Percentiles rank a stretch among this genome's conserved stretches.
These are phyloP conservation scores for Chalcosyrphus nemorum DNA, from an alignment of 2,888 invertebrate genomes.

Conservation along the genomic window DNA sequence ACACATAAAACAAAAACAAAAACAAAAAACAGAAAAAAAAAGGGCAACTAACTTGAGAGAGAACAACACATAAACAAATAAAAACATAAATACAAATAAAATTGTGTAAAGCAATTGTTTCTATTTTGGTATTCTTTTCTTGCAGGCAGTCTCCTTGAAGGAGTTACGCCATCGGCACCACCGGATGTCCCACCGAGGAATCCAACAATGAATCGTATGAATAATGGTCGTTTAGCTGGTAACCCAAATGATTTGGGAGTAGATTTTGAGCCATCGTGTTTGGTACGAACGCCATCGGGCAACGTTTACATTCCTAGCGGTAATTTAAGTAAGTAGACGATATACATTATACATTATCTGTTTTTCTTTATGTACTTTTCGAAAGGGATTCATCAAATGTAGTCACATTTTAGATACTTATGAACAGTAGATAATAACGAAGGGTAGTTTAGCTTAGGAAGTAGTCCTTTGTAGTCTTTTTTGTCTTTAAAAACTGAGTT, in stretches of 20 bases:
- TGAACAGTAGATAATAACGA: neutral
- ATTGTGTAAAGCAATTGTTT: conserved; percentile 50
- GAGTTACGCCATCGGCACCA: conserved; percentile 87
- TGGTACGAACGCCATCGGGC: conserved; percentile 95
- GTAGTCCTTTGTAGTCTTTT: too few relatives aligned
- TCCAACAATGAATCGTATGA: conserved; percentile 95
- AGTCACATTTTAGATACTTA: neutral
- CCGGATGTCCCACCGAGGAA: conserved; percentile 96
- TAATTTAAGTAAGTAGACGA: conserved; percentile 84
- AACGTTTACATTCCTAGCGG: conserved; percentile 96
- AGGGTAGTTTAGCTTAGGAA: neutral
- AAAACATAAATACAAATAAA: conserved; percentile 30
- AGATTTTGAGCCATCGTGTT: conserved; percentile 95
- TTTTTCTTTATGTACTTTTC: neutral
- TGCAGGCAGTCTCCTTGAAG: conserved; percentile 93
- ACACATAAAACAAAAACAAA: neutral
- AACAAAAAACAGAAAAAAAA: conserved; percentile 21
- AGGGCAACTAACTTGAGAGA: conserved; percentile 17
- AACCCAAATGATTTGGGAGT: conserved; percentile 88
- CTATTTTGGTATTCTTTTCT: conserved; percentile 75
- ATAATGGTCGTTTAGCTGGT: conserved; percentile 93
- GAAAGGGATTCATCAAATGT: neutral
- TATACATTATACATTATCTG: neutral
- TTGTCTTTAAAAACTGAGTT: neutral
- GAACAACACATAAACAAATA: conserved; percentile 33